A percentile compares a stretch with the other conserved stretches of the same genome.
These are phyloP conservation scores for Caenorhabditis drosophilae DNA, from an alignment of 2,888 invertebrate species.

Conservation along the genomic window DNA sequence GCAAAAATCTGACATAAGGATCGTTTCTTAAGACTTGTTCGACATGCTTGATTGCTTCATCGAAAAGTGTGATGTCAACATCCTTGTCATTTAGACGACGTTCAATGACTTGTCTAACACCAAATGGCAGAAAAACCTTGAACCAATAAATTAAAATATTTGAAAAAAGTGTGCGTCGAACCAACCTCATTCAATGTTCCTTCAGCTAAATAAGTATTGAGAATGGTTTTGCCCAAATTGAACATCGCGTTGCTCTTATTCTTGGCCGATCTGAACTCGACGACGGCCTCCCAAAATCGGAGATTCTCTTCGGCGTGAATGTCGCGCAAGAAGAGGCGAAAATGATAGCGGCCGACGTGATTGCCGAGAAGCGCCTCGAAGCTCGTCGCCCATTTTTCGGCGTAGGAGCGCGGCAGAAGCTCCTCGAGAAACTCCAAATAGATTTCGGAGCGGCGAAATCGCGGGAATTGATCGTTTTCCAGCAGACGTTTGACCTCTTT, in stretches of 20 bases:
- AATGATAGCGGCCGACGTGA: conserved; percentile 66
- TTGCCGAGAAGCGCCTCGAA: conserved; percentile 67
- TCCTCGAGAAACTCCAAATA: conserved; percentile 56
- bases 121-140: conserved; percentile 66
- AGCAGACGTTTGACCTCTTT: conserved; percentile 63
- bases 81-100: conserved; percentile 57
- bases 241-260: conserved; percentile 61
- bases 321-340: conserved; percentile 62
- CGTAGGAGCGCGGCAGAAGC: conserved; percentile 62
- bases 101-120: conserved; percentile 62
- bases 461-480: conserved; percentile 68
- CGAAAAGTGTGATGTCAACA: conserved; percentile 64
- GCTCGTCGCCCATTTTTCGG: conserved; percentile 64
- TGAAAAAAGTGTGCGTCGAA: too few relatives aligned
- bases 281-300: conserved; percentile 65
- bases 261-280: conserved; percentile 54
- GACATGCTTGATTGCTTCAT: conserved; percentile 66
- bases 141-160: too few relatives aligned
- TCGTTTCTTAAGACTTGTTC: conserved; percentile 64
- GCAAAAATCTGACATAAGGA: conserved; percentile 67
- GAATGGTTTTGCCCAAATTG: conserved; percentile 62
- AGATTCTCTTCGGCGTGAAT: conserved; percentile 68
- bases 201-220: conserved; percentile 63
- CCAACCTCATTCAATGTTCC: conserved; percentile 63
- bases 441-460: conserved; percentile 64